Evolutionary conservation across 2,888 invertebrate species (phyloP).

Genomic region (Portevinia maculata): DNA sequence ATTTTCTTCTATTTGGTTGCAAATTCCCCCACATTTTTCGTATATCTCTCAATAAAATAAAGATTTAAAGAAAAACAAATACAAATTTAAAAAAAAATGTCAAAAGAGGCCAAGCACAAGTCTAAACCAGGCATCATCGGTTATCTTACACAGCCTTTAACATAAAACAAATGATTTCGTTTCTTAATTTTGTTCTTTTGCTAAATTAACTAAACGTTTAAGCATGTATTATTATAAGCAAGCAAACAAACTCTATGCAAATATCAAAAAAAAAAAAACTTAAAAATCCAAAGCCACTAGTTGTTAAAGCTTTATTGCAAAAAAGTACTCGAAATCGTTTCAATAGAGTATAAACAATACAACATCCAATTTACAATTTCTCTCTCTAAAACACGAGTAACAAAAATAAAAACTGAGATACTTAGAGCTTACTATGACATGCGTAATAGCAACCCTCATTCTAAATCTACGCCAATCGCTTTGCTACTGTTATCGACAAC

Average conservation of each 20-base stretch:
- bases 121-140: slow-evolving; percentile 6
- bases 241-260: slow-evolving; percentile 30
- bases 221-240: slow-evolving; percentile 23
- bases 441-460: slow-evolving; percentile 16
- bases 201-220: slow-evolving; percentile 55
- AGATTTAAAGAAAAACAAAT: slow-evolving; percentile 47
- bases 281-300: slow-evolving; percentile 10
- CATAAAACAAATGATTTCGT: background rate
- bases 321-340: slow-evolving; percentile 40
- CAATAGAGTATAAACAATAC: slow-evolving; percentile 21
- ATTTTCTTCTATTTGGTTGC: slow-evolving; percentile 8
- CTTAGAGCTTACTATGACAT: slow-evolving; percentile 31
- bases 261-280: slow-evolving; percentile 30
- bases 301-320: slow-evolving; percentile 42
- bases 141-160: slow-evolving; percentile 24
- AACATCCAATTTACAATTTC: slow-evolving; percentile 32
- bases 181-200: slow-evolving; percentile 44
- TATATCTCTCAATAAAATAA: slow-evolving; percentile 62
- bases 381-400: background rate
- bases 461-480: slow-evolving; percentile 25
- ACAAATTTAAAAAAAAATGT: slow-evolving; percentile 54
- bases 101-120: slow-evolving; percentile 7
- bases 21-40: slow-evolving; percentile 61
- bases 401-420: background rate
- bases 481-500: slow-evolving; percentile 22